Conservation (phyloP, 1,140 invertebrate species). For the Drosophila leontia region DNA sequence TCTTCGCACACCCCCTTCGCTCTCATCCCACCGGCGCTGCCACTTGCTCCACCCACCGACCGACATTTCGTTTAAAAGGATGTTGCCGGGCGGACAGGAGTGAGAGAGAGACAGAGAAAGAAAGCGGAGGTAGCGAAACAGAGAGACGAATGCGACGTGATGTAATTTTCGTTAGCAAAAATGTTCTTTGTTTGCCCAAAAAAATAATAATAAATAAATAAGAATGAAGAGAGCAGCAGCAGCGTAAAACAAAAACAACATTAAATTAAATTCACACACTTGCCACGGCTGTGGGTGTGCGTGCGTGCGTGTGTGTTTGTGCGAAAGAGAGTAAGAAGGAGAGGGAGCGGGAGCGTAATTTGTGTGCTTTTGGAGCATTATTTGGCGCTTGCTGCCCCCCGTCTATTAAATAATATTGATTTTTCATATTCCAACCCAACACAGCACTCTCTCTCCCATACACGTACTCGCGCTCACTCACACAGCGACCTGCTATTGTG, state of each 20-base stretch:
- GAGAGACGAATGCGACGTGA: conserved; percentile 51
- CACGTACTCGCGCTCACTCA: conserved; percentile 47
- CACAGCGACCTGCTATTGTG: conserved; percentile 31
- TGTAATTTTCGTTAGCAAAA: conserved; percentile 66
- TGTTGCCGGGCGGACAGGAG: conserved; percentile 40
- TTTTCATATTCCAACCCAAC: conserved; percentile 76
- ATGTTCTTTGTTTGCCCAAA: conserved; percentile 73
- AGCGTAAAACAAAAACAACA: conserved; percentile 73
- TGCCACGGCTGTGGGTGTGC: neutral
- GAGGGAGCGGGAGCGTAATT: conserved; percentile 33
- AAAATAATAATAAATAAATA: conserved; percentile 71
- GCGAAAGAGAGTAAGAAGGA: conserved; percentile 33
- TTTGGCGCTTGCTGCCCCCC: conserved; percentile 57
- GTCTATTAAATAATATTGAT: conserved; percentile 83
- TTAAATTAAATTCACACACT: conserved; percentile 68
- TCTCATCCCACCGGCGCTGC: conserved; percentile 1
- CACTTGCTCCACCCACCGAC: conserved; percentile 51
- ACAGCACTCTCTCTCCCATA: conserved; percentile 44
- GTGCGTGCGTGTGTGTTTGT: conserved; percentile 16
- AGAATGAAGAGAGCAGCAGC: conserved; percentile 68
- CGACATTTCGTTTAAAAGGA: conserved; percentile 55
- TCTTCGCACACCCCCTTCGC: conserved; percentile 4
- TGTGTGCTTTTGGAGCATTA: conserved; percentile 59
- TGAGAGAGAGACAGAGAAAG: neutral
- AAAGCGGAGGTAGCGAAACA: conserved; percentile 8